phyloP scores from a whole-genome alignment of 2,113 vertebrate genomes.

The Irena cyanogastra region DNA sequence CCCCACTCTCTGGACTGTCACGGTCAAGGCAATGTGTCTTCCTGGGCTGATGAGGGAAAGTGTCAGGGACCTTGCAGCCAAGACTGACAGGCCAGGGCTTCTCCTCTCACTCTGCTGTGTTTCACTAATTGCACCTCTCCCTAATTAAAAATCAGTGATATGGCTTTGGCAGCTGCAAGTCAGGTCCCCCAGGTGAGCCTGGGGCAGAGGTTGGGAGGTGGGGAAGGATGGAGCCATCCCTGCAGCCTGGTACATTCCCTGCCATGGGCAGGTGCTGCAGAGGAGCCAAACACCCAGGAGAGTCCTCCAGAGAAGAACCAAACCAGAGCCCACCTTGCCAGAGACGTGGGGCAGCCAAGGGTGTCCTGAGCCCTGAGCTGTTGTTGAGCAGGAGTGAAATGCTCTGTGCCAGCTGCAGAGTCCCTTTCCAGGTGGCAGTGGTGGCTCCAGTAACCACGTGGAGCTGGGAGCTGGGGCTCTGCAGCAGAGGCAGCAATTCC shows the following conservation, averaged over 20 bases:
- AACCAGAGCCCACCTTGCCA: not conserved
- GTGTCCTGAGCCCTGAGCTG: rapidly evolving
- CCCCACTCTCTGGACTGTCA: not conserved
- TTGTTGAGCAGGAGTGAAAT: not conserved
- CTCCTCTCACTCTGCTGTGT: not conserved
- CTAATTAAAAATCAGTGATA: not conserved
- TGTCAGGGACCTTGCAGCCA: not conserved
- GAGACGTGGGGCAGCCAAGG: rapidly evolving
- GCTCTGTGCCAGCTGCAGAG: not conserved
- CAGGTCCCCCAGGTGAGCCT: not conserved
- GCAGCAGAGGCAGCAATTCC: not conserved
- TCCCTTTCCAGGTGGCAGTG: not conserved
- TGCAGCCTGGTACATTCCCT: not conserved
- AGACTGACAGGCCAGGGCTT: not conserved
- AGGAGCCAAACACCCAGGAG: not conserved
- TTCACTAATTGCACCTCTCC: not conserved
- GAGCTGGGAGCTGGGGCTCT: not conserved
- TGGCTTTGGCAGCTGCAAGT: not conserved
- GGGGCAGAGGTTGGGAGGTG: not conserved
- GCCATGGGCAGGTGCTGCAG: rapidly evolving
- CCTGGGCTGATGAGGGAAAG: not conserved
- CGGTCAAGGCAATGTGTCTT: rapidly evolving
- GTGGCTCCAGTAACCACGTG: rapidly evolving
- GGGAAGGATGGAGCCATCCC: not conserved
- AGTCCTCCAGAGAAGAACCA: not conserved